Conservation (phyloP, 1,140 invertebrate genomes). For the Oscheius sp. region DNA sequence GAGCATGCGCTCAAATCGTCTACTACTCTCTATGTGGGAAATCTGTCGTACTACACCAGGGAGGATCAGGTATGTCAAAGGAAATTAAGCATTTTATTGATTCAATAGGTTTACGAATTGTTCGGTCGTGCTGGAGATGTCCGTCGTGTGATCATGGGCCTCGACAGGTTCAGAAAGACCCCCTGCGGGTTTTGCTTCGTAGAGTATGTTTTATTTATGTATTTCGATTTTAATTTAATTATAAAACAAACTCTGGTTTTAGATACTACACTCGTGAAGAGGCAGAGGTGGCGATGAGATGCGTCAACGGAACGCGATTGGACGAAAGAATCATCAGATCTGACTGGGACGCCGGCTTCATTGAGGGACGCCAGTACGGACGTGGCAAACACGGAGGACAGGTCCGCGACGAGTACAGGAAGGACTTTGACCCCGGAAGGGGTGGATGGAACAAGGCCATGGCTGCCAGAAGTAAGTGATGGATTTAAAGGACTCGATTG, state of each 20-base stretch:
- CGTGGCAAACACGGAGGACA: slow-evolving; percentile 96
- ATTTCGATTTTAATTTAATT: neutral
- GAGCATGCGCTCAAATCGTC: slow-evolving; percentile 75
- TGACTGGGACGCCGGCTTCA: slow-evolving; percentile 98
- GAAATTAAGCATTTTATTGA: neutral
- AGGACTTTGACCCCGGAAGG: slow-evolving; percentile 90
- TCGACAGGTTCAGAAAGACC: slow-evolving; percentile 96
- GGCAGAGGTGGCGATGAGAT: slow-evolving; percentile 90
- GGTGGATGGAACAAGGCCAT: slow-evolving; percentile 72
- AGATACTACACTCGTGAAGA: slow-evolving; percentile 81
- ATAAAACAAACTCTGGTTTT: slow-evolving; percentile 5
- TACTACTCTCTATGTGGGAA: slow-evolving; percentile 90
- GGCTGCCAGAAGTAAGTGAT: slow-evolving; percentile 22
- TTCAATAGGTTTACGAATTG: slow-evolving; percentile 79
- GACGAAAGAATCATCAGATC: slow-evolving; percentile 95
- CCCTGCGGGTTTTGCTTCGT: slow-evolving; percentile 99
- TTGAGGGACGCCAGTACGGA: slow-evolving; percentile 96
- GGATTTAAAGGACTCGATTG: too few relatives aligned
- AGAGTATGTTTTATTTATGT: slow-evolving; percentile 70
- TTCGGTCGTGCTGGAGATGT: slow-evolving; percentile 95
- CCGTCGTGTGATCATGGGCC: slow-evolving; percentile 91
- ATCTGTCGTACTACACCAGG: slow-evolving; percentile 95
- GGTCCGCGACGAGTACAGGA: slow-evolving; percentile 95
- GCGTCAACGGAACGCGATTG: slow-evolving; percentile 90
- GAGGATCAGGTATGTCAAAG: slow-evolving; percentile 76